Base-by-base conservation (phyloP, 1,140 invertebrate genomes). In the Papilio polytes region DNA sequence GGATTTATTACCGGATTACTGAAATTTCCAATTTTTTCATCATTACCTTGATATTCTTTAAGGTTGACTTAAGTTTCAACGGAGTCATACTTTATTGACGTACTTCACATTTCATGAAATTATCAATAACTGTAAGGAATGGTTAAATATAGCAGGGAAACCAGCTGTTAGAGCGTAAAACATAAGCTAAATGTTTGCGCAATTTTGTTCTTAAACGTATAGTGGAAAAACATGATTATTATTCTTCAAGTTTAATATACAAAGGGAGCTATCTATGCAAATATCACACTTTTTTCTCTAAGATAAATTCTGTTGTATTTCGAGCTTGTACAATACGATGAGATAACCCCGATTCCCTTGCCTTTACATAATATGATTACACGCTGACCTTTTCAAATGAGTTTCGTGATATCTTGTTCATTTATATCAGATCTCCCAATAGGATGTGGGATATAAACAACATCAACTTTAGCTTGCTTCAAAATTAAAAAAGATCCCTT, bases 361-460 rank as follows among this genome's bases (percentile, higher is more conserved):
- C 10, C 63, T 66, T 63, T 63, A 66, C 63, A 66, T 66, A 66
- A 66, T 66, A 66, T 66, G 63, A 66, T 66, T 66, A 66, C 26
- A 66, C 63, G 63, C 22, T 66, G 63, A 66, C 63, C 63, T 66
- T 66, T 80, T 74, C 72, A 80, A 80, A 74, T 74, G 70, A 59
- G 70, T 66, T 20, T 46, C 15, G 36, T 63, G 63, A 81, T 59
- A 81, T 76, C 18, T 81, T 76, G 20, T 63, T 15, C 51, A 44
- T 20, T 72, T 74, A 66, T 77, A 82, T 80, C 74, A 74, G 66
- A 78, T 66, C 63, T 66, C 63, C 63, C 63, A 66, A 66, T 66
- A 31, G 63, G 13, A 66, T 31, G 63, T 66, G 63, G 12, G 26
- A 66, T 66, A 31, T 66, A 66, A 66, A 66, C 22, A 31, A 66